phyloP scores from a whole-genome alignment of 2,888 invertebrate species.

The Auanema freiburgensis region DNA sequence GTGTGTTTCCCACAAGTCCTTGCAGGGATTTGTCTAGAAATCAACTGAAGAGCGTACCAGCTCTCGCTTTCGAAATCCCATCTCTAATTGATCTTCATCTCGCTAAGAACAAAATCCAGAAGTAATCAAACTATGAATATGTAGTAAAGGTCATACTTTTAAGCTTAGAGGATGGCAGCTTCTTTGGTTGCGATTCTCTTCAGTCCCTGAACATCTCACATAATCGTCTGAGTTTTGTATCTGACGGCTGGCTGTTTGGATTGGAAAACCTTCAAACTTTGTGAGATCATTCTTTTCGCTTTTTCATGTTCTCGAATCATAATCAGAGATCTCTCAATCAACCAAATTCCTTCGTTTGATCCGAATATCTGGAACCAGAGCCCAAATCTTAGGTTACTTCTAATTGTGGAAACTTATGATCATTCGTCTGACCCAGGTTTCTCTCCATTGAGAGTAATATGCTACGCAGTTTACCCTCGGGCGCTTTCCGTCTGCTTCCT shows the following conservation, averaged over 20 bases:
- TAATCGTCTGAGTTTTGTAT: slow-evolving; percentile 37
- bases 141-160: neutral
- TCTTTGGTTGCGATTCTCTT: slow-evolving; percentile 38
- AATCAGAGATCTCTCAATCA: slow-evolving; percentile 43
- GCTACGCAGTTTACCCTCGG: slow-evolving; percentile 39
- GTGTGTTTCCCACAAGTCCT: neutral
- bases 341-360: slow-evolving; percentile 40
- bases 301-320: too few species aligned
- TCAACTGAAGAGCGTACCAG: slow-evolving; percentile 27
- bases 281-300: slow-evolving; percentile 23
- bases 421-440: slow-evolving; percentile 16
- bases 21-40: slow-evolving; percentile 45
- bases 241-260: slow-evolving; percentile 47
- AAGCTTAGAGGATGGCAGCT: slow-evolving; percentile 46
- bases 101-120: slow-evolving; percentile 35
- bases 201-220: slow-evolving; percentile 39
- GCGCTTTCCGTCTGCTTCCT: slow-evolving; percentile 37
- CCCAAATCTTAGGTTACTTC: slow-evolving; percentile 27
- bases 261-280: slow-evolving; percentile 34
- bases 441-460: slow-evolving; percentile 39
- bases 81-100: slow-evolving; percentile 33
- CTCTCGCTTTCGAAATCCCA: slow-evolving; percentile 34
- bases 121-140: neutral
- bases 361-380: slow-evolving; percentile 41
- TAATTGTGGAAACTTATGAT: neutral